These are phyloP conservation scores for Stratiolaelaps scimitus DNA, from an alignment of 1,140 invertebrate genomes.

Conservation along the genomic window DNA sequence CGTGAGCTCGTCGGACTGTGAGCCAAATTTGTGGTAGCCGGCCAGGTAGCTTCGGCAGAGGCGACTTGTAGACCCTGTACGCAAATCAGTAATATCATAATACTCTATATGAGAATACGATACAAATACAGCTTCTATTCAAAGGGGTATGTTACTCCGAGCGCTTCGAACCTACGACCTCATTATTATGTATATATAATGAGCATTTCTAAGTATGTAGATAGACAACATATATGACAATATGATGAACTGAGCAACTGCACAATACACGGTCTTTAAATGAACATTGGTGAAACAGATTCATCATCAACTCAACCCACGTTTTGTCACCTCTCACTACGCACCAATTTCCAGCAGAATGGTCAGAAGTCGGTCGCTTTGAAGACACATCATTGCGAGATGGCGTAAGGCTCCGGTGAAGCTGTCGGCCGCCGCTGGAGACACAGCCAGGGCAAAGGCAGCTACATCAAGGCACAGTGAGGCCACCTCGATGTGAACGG, in stretches of 20 bases:
- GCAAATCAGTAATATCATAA: too few species aligned
- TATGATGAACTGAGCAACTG: too few species aligned
- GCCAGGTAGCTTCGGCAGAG: slow-evolving; percentile 1
- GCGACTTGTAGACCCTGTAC: background rate
- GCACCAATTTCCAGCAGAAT: slow-evolving; percentile 1
- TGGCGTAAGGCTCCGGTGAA: background rate
- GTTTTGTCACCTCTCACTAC: background rate
- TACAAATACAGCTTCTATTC: too few species aligned
- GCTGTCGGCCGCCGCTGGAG: background rate
- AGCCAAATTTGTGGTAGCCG: background rate
- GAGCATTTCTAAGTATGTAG: too few species aligned
- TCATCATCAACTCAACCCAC: background rate
- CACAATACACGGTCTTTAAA: too few species aligned
- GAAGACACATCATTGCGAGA: slow-evolving; percentile 24
- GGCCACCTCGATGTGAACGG: background rate
- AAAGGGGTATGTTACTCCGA: too few species aligned
- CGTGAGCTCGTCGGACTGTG: slow-evolving; percentile 2
- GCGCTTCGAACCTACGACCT: too few species aligned
- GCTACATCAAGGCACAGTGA: background rate
- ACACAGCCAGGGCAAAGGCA: background rate
- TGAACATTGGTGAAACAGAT: background rate
- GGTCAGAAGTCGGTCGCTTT: background rate
- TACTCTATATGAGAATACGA: too few species aligned
- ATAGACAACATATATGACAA: too few species aligned
- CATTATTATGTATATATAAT: too few species aligned